Percentiles rank a stretch among this genome's conserved stretches.
Conservation (phyloP, 2,797 vertebrate species). For the Gymnoscopelus microlampas region DNA sequence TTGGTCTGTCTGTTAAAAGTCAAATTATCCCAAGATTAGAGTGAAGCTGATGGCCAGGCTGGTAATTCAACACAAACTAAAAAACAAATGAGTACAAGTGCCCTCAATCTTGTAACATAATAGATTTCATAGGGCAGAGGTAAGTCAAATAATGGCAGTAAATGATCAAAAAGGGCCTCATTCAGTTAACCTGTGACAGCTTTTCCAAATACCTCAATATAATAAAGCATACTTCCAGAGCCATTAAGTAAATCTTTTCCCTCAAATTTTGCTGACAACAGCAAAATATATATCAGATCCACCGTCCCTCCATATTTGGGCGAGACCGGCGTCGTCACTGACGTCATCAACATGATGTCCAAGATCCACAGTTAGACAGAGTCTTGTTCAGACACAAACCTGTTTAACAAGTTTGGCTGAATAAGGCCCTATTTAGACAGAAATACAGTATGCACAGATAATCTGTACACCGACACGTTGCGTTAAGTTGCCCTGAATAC, state of each 20-base stretch:
- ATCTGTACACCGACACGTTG: constrained; percentile 46
- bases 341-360: too few species aligned
- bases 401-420: constrained; percentile 25
- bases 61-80: constrained; percentile 32
- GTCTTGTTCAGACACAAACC: constrained; percentile 34
- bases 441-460: constrained; percentile 27
- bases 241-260: constrained; percentile 17
- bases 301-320: background rate
- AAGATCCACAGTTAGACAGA: constrained; percentile 7
- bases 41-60: constrained; percentile 27
- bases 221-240: constrained; percentile 35
- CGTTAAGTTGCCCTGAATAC: constrained; percentile 60
- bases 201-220: constrained; percentile 41
- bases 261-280: constrained; percentile 34
- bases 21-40: constrained; percentile 25
- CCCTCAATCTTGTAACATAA: constrained; percentile 62
- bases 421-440: constrained; percentile 43
- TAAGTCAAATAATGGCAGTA: constrained; percentile 52
- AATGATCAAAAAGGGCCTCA: constrained; percentile 30
- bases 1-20: constrained; percentile 29
- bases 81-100: constrained; percentile 26
- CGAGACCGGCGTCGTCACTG: too few species aligned
- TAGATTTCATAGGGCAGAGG: constrained; percentile 70
- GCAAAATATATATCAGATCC: constrained; percentile 19
- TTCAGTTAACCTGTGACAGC: constrained; percentile 42